Percentiles rank a stretch among this genome's conserved stretches.
phyloP scores from a whole-genome alignment of 1,140 invertebrate genomes.

The Cyclargus thomasi region DNA sequence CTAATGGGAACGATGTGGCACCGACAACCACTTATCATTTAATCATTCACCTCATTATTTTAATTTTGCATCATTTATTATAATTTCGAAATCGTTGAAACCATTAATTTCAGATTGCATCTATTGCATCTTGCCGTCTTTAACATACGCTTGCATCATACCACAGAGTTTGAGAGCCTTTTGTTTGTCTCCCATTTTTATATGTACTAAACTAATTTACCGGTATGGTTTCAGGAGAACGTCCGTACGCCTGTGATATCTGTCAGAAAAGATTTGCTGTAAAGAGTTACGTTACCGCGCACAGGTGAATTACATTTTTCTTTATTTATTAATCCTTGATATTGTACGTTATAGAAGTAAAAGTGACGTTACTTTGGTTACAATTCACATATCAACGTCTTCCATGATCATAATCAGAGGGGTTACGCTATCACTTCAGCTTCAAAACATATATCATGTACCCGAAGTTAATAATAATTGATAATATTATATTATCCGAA shows the following conservation, averaged over 20 bases:
- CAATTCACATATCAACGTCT: too few relatives aligned
- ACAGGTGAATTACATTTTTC: constrained; percentile 61
- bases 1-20: constrained; percentile 60
- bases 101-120: constrained; percentile 61
- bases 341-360: too few relatives aligned
- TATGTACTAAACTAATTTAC: constrained; percentile 11
- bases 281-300: constrained; percentile 85
- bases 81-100: constrained; percentile 55
- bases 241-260: constrained; percentile 84
- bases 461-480: too few relatives aligned
- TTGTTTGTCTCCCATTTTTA: constrained; percentile 15
- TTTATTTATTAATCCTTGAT: too few relatives aligned
- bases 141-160: constrained; percentile 47
- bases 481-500: too few relatives aligned
- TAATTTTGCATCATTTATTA: constrained; percentile 51
- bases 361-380: too few relatives aligned
- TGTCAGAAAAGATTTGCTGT: constrained; percentile 86
- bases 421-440: too few relatives aligned
- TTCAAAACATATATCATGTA: too few relatives aligned
- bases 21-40: constrained; percentile 56
- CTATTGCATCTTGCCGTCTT: constrained; percentile 73
- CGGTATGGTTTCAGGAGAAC: constrained; percentile 70
- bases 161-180: constrained; percentile 23
- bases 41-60: constrained; percentile 61
- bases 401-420: too few relatives aligned